These are phyloP conservation scores for Plestiodon gilberti DNA, from an alignment of 2,113 vertebrate genomes.

Conservation along the genomic window DNA sequence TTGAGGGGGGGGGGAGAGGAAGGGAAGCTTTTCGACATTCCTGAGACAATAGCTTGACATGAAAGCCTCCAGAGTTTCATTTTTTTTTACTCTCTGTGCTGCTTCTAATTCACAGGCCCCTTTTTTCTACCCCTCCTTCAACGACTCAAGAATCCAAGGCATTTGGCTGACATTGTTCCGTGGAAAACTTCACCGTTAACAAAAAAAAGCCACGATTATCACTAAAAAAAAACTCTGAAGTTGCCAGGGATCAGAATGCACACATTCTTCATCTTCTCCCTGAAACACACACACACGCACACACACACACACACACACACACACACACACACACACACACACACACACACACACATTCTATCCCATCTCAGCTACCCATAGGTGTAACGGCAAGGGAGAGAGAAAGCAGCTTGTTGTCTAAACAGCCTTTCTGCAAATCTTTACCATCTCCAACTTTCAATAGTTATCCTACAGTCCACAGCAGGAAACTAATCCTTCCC, in stretches of 20 bases:
- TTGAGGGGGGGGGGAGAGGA: slow-evolving; percentile 29
- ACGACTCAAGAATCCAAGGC: slow-evolving; percentile 9
- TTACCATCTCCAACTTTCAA: slow-evolving; percentile 58
- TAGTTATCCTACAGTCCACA: slow-evolving; percentile 59
- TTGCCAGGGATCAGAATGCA: slow-evolving; percentile 39
- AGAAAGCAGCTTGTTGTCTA: slow-evolving; percentile 61
- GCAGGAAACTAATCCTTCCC: slow-evolving; percentile 51
- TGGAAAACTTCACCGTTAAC: slow-evolving; percentile 3
- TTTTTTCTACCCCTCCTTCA: slow-evolving; percentile 9
- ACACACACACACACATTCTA: no score
- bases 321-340: no score
- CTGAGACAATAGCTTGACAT: slow-evolving; percentile 17
- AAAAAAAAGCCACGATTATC: slow-evolving; percentile 20
- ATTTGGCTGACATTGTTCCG: slow-evolving; percentile 36
- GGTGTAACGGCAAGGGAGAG: slow-evolving; percentile 49
- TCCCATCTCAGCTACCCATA: slow-evolving; percentile 49
- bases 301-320: no score
- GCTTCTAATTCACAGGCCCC: slow-evolving; percentile 20
- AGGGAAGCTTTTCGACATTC: slow-evolving; percentile 11
- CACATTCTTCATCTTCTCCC: slow-evolving; percentile 30
- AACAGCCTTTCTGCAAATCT: slow-evolving; percentile 56
- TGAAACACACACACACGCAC: background rate
- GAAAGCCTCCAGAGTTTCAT: slow-evolving; percentile 27
- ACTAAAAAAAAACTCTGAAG: background rate
- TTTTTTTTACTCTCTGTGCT: rapidly evolving